Evolutionary conservation across 2,888 invertebrate species (phyloP).

Genomic region (Lasioglossum zephyrum): DNA sequence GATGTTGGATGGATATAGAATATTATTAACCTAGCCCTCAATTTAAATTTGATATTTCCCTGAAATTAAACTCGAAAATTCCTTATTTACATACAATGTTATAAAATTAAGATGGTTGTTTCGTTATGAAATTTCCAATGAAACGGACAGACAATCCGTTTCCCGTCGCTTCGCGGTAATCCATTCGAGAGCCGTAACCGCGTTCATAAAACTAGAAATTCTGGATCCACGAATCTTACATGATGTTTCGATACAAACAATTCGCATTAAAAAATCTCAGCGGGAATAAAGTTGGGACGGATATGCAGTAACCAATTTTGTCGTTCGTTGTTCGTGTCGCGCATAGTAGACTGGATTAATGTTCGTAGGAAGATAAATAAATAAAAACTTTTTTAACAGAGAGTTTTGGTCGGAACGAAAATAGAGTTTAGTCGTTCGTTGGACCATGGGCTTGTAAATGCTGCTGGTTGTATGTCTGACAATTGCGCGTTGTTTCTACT

Average conservation of each 20-base stretch:
- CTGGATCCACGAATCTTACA: neutral
- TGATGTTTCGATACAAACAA: neutral
- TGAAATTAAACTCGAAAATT: too few species aligned
- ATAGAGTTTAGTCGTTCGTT: neutral
- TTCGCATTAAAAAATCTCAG: neutral
- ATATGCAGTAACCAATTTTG: neutral
- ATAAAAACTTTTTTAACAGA: neutral
- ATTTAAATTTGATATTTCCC: too few species aligned
- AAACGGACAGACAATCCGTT: neutral
- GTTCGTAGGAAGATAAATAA: neutral
- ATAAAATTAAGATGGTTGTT: neutral
- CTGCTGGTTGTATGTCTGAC: neutral
- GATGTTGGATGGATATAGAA: too few species aligned
- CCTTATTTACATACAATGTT: too few species aligned
- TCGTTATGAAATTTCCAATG: neutral
- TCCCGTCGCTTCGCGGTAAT: neutral
- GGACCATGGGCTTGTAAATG: neutral
- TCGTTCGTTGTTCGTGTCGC: neutral
- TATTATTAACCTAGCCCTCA: too few species aligned
- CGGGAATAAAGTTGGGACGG: neutral
- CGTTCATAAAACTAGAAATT: neutral
- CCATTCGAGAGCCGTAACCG: neutral
- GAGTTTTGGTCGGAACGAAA: neutral
- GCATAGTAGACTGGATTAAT: neutral
- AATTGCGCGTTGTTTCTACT: slow-evolving; percentile 3